These are phyloP conservation scores for Pogonocichla stellata DNA, from an alignment of 2,113 vertebrate species.

Conservation along the genomic window DNA sequence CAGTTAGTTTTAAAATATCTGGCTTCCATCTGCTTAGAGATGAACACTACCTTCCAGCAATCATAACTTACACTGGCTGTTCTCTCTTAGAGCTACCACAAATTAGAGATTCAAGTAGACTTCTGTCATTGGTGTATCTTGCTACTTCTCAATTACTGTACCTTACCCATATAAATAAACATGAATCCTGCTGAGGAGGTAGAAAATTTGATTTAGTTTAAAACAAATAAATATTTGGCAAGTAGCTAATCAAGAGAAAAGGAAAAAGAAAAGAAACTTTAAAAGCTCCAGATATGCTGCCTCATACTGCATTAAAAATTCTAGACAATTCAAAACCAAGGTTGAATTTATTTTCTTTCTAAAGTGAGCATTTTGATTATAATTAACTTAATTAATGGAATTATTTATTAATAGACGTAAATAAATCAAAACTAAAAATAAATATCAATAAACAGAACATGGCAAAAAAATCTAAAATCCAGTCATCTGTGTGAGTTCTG, in stretches of 20 bases:
- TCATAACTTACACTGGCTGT: neutral
- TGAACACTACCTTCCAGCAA: neutral
- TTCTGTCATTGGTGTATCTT: neutral
- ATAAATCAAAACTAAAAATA: constrained; percentile 4
- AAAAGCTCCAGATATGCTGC: neutral
- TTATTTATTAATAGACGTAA: constrained; percentile 11
- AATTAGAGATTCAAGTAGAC: constrained; percentile 19
- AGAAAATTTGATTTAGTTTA: constrained; percentile 10
- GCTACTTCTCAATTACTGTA: constrained; percentile 20
- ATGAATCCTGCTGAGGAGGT: neutral
- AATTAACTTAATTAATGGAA: neutral
- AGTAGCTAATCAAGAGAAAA: constrained; percentile 9
- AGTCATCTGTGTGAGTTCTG: neutral
- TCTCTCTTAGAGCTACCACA: neutral
- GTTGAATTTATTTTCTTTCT: constrained; percentile 3
- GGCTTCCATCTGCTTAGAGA: constrained; percentile 12
- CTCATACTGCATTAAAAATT: neutral
- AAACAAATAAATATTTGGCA: constrained; percentile 19
- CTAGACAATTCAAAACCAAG: neutral
- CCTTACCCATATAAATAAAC: neutral
- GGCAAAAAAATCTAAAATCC: neutral
- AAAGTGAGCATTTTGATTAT: neutral
- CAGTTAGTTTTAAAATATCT: constrained; percentile 43
- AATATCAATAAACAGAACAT: neutral
- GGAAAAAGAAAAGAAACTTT: neutral